A percentile compares a stretch with the other conserved stretches of the same genome.
These are phyloP conservation scores for Lobophora halterata DNA, from an alignment of 2,888 invertebrate species.

Conservation along the genomic window DNA sequence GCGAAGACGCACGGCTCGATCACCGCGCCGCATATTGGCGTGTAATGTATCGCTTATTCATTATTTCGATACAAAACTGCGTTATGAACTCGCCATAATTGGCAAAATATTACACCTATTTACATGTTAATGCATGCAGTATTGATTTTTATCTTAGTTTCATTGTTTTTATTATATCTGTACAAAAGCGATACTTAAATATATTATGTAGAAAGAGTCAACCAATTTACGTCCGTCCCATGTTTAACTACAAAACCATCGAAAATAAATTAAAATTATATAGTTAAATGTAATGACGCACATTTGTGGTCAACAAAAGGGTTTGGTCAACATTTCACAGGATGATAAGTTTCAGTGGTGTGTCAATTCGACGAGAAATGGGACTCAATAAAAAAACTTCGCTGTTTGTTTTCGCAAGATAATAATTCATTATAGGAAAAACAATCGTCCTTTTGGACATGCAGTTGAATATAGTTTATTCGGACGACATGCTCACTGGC, in stretches of 20 bases:
- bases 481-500: slow-evolving; percentile 1
- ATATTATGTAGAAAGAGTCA: no score
- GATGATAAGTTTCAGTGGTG: no score
- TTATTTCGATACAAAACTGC: slow-evolving; percentile 20
- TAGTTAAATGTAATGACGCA: no score
- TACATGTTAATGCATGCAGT: no score
- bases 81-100: slow-evolving; percentile 12
- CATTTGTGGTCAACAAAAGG: no score
- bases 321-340: no score
- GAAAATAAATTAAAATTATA: no score
- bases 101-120: slow-evolving; percentile 13
- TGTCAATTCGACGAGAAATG: not conserved
- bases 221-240: no score
- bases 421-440: slow-evolving; percentile 18
- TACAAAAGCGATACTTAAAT: no score
- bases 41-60: slow-evolving; percentile 20
- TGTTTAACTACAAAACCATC: no score
- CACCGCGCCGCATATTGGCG: slow-evolving; percentile 13
- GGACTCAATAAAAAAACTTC: not conserved
- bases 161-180: no score
- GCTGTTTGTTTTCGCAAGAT: slow-evolving; percentile 10
- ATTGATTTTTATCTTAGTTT: no score
- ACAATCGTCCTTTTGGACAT: slow-evolving; percentile 12
- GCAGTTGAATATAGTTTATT: slow-evolving; percentile 7
- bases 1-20: not conserved